Evolutionary conservation across 2,888 invertebrate species (phyloP).

Genomic region (Rhagonycha lutea): DNA sequence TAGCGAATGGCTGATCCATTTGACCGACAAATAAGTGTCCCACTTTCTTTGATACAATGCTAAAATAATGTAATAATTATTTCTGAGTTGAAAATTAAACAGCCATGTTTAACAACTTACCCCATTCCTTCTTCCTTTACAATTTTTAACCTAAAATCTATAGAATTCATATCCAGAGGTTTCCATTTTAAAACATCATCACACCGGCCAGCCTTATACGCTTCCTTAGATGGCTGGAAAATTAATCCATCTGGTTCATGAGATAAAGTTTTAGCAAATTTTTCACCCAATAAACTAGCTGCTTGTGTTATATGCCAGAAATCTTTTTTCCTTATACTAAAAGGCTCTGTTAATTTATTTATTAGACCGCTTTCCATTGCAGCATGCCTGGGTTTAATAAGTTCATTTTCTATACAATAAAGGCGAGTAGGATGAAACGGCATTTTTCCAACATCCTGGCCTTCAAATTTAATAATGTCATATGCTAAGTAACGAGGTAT

Average conservation of each 20-base stretch:
- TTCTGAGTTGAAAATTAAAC: not conserved
- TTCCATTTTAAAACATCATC: constrained; percentile 96
- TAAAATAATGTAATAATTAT: constrained; percentile 47
- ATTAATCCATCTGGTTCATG: constrained; percentile 98
- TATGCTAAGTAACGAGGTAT: constrained; percentile 93
- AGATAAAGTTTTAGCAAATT: constrained; percentile 80
- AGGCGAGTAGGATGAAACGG: constrained; percentile 78
- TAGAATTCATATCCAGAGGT: constrained; percentile 89
- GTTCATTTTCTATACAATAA: constrained; percentile 74
- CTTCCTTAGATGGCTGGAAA: constrained; percentile 90
- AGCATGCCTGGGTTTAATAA: constrained; percentile 70
- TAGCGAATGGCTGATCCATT: constrained; percentile 66
- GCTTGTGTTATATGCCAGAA: constrained; percentile 87
- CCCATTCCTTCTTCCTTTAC: constrained; percentile 71
- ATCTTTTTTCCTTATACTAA: constrained; percentile 86
- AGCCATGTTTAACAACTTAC: constrained; percentile 58
- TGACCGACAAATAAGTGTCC: constrained; percentile 83
- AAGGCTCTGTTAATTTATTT: constrained; percentile 79
- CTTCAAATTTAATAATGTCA: constrained; percentile 87
- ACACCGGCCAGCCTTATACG: constrained; percentile 83
- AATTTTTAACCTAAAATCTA: constrained; percentile 92
- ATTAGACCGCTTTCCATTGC: constrained; percentile 81
- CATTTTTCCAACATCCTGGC: constrained; percentile 73
- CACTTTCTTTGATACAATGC: constrained; percentile 68
- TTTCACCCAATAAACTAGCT: constrained; percentile 73